Evolutionary conservation across 2,113 vertebrate species (phyloP).

Genomic region (Meles meles): DNA sequence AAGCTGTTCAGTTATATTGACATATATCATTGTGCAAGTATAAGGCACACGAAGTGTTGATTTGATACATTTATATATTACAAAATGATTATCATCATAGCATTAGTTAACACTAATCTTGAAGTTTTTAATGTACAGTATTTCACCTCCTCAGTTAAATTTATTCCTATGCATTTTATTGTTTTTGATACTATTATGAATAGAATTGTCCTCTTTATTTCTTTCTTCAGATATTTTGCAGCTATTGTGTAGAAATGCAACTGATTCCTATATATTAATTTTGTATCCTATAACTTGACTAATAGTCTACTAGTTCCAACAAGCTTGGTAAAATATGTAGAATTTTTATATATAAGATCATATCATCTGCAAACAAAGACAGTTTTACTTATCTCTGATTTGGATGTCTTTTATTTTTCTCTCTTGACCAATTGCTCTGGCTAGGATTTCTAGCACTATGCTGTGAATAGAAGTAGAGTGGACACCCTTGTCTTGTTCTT

Average conservation of each 20-base stretch:
- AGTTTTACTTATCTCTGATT: not conserved
- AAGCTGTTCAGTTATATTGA: not conserved
- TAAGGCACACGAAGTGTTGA: not conserved
- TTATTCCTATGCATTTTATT: not conserved
- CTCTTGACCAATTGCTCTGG: not conserved
- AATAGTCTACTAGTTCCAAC: not conserved
- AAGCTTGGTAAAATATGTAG: not conserved
- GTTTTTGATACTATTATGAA: not conserved
- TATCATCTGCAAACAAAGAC: not conserved
- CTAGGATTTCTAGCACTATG: not conserved
- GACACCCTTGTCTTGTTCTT: not conserved
- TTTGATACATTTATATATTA: not conserved
- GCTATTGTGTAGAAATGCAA: not conserved
- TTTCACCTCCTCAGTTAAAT: not conserved
- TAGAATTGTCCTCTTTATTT: not conserved
- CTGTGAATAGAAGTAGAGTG: not conserved
- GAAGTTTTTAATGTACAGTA: not conserved
- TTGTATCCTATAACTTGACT: not conserved
- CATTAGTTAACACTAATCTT: not conserved
- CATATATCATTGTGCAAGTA: not conserved
- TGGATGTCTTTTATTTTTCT: not conserved
- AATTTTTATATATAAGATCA: not conserved
- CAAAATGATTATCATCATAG: not conserved
- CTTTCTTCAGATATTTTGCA: not conserved
- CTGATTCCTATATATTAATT: not conserved